Evolutionary conservation across 2,113 vertebrate genomes (phyloP), one percentile per base, ranked within the genome.

Genomic region (Ammodytes dubius): DNA sequence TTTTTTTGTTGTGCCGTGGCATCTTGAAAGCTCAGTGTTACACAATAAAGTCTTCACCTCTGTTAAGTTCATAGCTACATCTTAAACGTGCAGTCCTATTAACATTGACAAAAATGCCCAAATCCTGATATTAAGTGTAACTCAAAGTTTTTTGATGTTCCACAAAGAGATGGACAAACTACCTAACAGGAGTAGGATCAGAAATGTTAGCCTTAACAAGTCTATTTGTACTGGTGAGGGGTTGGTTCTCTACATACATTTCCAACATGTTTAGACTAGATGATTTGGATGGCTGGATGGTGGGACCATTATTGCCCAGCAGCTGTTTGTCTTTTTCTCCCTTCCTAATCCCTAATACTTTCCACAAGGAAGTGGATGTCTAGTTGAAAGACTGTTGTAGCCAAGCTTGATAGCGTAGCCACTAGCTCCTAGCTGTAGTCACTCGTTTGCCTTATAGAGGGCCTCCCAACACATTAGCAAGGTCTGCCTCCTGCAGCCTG

Each of bases 171-270:
- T 37, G 67, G 37, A 19, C 3, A 40, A n/a, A 61, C 66, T 15
- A 37, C 27, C 5, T 54, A 58, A 40, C 6, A 2, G 47, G 45
- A 37, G 9, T 45, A 54, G 60, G 58, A 45, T 11, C 17, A 40
- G 40, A 0, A 46, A 64, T 77, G 39, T 37, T n/a, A 14, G 2
- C 47, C 13, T 58, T 17, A 15, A 5, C 78, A 7, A 40, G 50
- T 67, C 15, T 60, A 3, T 56, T 50, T 53, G 61, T 39, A 19
- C 52, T 65, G 83, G 77, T 79, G 81, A 70, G 63, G 89, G 94
- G 90, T 95, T 91, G 88, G 95, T 95, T 96, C 94, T 95, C 94
- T 95, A 93, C 94, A 93, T 95, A 66, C 7, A 42, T 82, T 75
- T 86, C 64, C 77, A 82, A 86, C 61, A 80, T n/a, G 27, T 71